Evolutionary conservation across 2,888 invertebrate genomes (phyloP).

Genomic region (Drosophila peninsularis): DNA sequence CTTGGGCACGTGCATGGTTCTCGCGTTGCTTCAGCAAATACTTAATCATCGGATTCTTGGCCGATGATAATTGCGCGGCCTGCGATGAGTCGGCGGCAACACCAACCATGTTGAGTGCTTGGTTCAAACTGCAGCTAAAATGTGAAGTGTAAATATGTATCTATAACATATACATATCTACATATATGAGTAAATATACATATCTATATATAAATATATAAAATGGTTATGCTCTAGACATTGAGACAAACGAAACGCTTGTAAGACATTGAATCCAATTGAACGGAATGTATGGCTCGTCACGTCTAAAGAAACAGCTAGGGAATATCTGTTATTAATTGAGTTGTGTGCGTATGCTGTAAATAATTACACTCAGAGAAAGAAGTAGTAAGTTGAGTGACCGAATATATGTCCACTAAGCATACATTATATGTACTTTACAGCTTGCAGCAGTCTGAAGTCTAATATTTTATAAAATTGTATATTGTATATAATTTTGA

Average conservation of each 20-base stretch:
- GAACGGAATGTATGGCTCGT: conserved; percentile 46
- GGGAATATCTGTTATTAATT: conserved; percentile 53
- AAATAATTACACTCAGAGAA: conserved; percentile 8
- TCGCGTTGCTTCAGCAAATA: conserved; percentile 83
- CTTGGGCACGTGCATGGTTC: conserved; percentile 82
- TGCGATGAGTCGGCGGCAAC: conserved; percentile 67
- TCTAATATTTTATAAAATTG: too few relatives aligned
- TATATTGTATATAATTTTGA: too few relatives aligned
- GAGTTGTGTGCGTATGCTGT: conserved; percentile 20
- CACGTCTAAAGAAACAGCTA: conserved; percentile 35
- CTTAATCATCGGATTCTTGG: conserved; percentile 83
- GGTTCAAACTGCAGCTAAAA: conserved; percentile 20
- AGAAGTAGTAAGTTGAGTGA: not conserved
- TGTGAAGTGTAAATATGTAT: conserved; percentile 1
- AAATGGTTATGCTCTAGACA: conserved; percentile 2
- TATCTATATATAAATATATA: not conserved
- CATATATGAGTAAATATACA: not conserved
- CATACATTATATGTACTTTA: too few relatives aligned
- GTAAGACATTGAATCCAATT: conserved; percentile 70
- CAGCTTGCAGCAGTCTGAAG: too few relatives aligned
- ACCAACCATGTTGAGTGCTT: conserved; percentile 80
- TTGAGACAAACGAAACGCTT: conserved; percentile 19
- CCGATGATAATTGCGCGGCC: conserved; percentile 69
- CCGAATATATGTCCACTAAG: too few relatives aligned
- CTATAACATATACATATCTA: not conserved